Base-by-base conservation (phyloP, 1,140 invertebrate species). In the Heliothis virescens region DNA sequence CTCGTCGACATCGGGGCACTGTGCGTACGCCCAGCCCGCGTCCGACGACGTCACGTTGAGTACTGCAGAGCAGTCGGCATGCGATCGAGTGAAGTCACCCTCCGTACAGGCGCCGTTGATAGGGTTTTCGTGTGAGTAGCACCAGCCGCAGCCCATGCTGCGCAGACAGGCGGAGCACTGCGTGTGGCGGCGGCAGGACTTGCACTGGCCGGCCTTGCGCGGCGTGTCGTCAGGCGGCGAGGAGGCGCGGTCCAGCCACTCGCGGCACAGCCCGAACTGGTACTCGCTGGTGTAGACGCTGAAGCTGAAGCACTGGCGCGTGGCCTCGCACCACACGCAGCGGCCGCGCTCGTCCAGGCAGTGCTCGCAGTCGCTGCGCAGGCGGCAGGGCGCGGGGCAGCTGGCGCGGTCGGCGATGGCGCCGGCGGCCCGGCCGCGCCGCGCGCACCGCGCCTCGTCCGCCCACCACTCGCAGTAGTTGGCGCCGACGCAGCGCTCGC, bases 271-370 rank as follows among this genome's bases (percentile, higher is more conserved):
- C 0, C 98, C 98, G 94, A 98, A 99, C 85, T 98, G 97, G 94
- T 98, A 99, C 85, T 98, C 97, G 77, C 98, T 98, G 1, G 98
- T 99, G 91, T 99, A 99, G 4, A 99, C 98, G 1, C 98, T 98
- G 94, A 99, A 99, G 55, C 98, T 98, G 90, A 99, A 98, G 90
- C 99, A 99, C 87, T 98, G 97, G 57, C 97, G 95, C 0, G 97
- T 98, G 52, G 98, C 97, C 87, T 99, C 98, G 90, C 98, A 99
- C 99, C 98, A 99, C 0, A 99, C 98, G 93, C 99, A 99, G 71
- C 98, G 96, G 7, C 98, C 98, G 55, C 96, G 96, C 82, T 97
- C 97, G 76, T 97, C 97, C 13, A 99, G 92, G 89, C 99, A 99
- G 26, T 97, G 96, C 5, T 96, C 96, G 90, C 98, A 99, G 84